phyloP scores from a whole-genome alignment of 2,113 vertebrate species.

The Rhabdomys dilectus region DNA sequence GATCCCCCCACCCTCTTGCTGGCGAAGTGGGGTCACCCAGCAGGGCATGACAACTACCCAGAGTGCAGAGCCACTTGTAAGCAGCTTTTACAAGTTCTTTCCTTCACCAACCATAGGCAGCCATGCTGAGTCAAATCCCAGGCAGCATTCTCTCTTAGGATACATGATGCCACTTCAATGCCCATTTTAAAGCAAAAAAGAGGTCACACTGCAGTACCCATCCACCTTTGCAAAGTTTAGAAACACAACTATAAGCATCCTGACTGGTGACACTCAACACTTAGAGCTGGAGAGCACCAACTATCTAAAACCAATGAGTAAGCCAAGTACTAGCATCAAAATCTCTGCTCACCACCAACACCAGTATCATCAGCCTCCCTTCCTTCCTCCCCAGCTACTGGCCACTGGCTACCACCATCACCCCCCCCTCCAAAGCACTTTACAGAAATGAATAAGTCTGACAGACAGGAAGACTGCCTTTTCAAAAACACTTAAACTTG shows the following conservation, averaged over 20 bases:
- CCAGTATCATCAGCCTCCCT: not conserved
- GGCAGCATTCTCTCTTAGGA: conserved; percentile 58
- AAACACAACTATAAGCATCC: conserved; percentile 54
- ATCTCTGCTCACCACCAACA: not conserved
- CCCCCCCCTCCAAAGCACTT: conserved; percentile 7
- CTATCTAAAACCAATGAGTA: conserved; percentile 33
- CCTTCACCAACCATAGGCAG: conserved; percentile 35
- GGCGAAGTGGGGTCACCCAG: not conserved
- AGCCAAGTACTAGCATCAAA: conserved; percentile 34
- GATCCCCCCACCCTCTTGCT: not conserved
- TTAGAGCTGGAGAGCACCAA: conserved; percentile 23
- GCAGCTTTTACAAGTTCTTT: conserved; percentile 45
- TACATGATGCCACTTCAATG: not conserved
- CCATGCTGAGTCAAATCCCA: conserved; percentile 37
- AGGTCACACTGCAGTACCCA: conserved; percentile 36
- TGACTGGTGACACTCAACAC: conserved; percentile 47
- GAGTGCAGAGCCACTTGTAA: conserved; percentile 62
- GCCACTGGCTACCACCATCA: not conserved
- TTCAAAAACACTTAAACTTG: conserved; percentile 40
- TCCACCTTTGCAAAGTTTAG: conserved; percentile 56
- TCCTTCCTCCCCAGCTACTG: not conserved
- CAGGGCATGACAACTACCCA: not conserved
- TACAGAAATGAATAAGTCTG: conserved; percentile 7
- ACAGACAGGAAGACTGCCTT: conserved; percentile 25
- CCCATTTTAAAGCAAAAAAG: conserved; percentile 49